A percentile compares a stretch with the other conserved stretches of the same genome.
Conservation (phyloP, 2,797 vertebrate species). For the Steatocranus sp. region DNA sequence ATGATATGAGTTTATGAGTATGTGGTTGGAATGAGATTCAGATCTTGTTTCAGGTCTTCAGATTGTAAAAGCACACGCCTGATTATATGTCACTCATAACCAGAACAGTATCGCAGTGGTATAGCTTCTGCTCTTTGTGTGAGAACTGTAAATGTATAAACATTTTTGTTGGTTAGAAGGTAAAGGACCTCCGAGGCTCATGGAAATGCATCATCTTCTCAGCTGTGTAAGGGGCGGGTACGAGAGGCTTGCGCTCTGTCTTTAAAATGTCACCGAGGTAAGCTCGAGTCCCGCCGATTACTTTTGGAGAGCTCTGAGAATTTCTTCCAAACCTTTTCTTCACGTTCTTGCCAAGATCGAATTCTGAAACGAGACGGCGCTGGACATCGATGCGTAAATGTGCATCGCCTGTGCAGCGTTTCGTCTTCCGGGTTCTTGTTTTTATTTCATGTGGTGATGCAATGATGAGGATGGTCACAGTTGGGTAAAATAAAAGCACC, state of each 20-base stretch:
- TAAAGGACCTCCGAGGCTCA: not conserved
- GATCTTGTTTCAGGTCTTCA: not conserved
- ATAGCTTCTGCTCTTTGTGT: not conserved
- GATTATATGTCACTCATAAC: not conserved
- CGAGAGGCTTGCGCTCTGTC: fast-evolving
- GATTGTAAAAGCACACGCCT: not conserved
- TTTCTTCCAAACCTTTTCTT: not conserved
- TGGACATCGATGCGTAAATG: fast-evolving
- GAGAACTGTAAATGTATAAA: not conserved
- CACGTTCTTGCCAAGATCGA: not conserved
- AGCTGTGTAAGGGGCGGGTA: not conserved
- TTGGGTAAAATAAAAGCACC: not conserved
- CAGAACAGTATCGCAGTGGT: not conserved
- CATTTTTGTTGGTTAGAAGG: not conserved
- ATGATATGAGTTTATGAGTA: not conserved
- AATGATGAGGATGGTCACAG: not conserved
- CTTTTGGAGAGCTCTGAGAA: not conserved
- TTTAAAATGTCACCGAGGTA: not conserved
- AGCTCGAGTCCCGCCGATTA: not conserved
- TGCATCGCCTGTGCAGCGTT: fast-evolving
- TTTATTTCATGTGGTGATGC: not conserved
- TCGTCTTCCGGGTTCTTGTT: not conserved
- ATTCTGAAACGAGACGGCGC: not conserved
- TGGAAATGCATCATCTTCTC: not conserved
- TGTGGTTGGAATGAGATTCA: not conserved